Evolutionary conservation across 92 coral and sea anemone species (phyloP).

Genomic region (Micromussa lordhowensis): DNA sequence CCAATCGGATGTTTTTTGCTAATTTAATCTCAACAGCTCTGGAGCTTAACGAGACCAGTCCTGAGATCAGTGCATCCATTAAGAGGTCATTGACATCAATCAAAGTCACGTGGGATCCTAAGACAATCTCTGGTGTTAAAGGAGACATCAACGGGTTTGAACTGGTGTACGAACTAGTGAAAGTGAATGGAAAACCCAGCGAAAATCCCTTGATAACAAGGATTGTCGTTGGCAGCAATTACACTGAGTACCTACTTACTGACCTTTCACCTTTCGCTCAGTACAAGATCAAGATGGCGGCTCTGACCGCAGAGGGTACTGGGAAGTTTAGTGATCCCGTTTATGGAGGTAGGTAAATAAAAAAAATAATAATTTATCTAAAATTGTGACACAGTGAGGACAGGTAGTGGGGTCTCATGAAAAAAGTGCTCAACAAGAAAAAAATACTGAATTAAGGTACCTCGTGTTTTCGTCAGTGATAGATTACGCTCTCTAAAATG

Average conservation of each 20-base stretch:
- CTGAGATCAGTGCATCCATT: slow-evolving; percentile 38
- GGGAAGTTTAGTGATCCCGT: slow-evolving; percentile 14
- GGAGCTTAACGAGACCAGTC: slow-evolving; percentile 3
- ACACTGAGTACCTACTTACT: neutral
- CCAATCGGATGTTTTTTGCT: neutral
- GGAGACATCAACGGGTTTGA: slow-evolving; percentile 3
- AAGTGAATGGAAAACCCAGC: slow-evolving; percentile 10
- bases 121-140: neutral
- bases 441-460: too few relatives aligned
- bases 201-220: neutral
- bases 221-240: slow-evolving; percentile 1
- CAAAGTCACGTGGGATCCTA: slow-evolving; percentile 22
- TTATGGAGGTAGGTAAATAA: slow-evolving; percentile 28
- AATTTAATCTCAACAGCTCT: neutral
- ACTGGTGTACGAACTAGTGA: slow-evolving; percentile 9
- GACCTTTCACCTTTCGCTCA: slow-evolving; percentile 25
- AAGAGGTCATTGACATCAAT: slow-evolving; percentile 21
- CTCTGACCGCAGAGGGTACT: neutral
- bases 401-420: too few relatives aligned
- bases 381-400: too few relatives aligned
- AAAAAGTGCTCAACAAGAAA: too few relatives aligned
- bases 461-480: too few relatives aligned
- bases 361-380: too few relatives aligned
- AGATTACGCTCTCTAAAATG: too few relatives aligned
- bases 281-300: slow-evolving; percentile 28